Evolutionary conservation across 1,140 invertebrate species (phyloP), one percentile per base, ranked within the genome.

Genomic region (Pachyrhynchus sulphureomaculatus): DNA sequence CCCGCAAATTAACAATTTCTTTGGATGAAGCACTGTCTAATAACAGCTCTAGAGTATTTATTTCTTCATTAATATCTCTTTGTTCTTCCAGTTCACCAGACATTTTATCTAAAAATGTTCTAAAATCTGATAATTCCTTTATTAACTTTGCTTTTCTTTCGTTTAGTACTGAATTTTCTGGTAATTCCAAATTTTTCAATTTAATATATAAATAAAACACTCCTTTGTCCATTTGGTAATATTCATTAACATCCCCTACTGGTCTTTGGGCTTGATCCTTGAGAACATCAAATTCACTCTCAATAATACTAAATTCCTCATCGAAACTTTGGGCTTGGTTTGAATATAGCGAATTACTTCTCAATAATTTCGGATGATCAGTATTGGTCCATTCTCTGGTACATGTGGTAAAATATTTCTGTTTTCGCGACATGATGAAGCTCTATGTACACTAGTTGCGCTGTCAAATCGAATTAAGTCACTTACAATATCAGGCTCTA

Each of bases 171-270:
- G 21, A 32, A 13, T 42, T 13, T 15, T 26, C 15, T 39, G 51
- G n/a, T 5, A 29, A 8, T 15, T 49, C 33, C 9, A 49, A 5
- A 13, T 39, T 23, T 20, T 51, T 59, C 23, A 59, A 2, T 29
- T 34, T 26, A 9, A 41, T 33, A 32, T 51, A 41, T 29, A 59
- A 20, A 15, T 41, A 59, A 15, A 59, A 59, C 2, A 42, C 44
- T 18, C 36, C 36, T 17, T 51, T 59, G 24, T 59, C 56, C 3
- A 59, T 48, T 34, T 59, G 44, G 20, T 33, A 59, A 18, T 49
- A 59, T 5, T 39, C 34, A 29, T 26, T 42, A 10, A 49, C 13
- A 23, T 51, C 34, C 0, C 12, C n/a, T 10, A 39, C 15, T 1
- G 47, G 18, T n/a, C 57, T 17, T 21, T 21, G 5, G 1, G 39